phyloP scores from a whole-genome alignment of 1,140 invertebrate genomes.

The Gryon sp. region DNA sequence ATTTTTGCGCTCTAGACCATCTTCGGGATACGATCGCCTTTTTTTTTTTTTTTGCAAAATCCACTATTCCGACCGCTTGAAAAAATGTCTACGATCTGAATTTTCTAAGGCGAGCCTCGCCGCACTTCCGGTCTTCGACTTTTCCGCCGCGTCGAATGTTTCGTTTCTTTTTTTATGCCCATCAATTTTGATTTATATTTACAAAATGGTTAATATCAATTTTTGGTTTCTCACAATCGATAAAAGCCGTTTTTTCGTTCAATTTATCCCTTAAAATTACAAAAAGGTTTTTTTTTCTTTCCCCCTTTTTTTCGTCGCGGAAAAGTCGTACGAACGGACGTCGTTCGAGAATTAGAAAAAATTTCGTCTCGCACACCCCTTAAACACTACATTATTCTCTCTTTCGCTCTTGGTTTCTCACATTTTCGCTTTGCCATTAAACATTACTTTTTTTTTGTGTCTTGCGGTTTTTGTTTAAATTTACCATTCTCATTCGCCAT shows the following conservation, averaged over 20 bases:
- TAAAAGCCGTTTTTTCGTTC: too few relatives aligned
- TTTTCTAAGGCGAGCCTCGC: constrained; percentile 67
- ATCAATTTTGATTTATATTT: constrained; percentile 69
- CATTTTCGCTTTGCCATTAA: too few relatives aligned
- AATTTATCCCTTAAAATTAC: constrained; percentile 25
- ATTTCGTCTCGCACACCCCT: constrained; percentile 47
- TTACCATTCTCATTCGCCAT: constrained; percentile 36
- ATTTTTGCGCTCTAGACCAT: constrained; percentile 35
- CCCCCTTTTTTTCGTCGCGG: constrained; percentile 40
- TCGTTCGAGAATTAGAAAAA: constrained; percentile 55
- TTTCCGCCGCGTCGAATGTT: constrained; percentile 51
- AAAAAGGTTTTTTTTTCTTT: constrained; percentile 14
- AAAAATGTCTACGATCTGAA: constrained; percentile 67
- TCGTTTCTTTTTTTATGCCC: constrained; percentile 50
- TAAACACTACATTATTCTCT: constrained; percentile 58
- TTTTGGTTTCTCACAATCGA: too few relatives aligned
- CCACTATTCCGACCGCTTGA: constrained; percentile 46
- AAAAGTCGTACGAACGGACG: constrained; percentile 60
- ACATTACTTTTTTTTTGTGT: constrained; percentile 56
- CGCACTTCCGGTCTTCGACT: constrained; percentile 59
- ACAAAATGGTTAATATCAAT: constrained; percentile 50
- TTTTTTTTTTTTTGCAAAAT: constrained; percentile 61
- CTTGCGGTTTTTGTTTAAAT: constrained; percentile 18
- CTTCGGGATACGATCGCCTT: constrained; percentile 61
- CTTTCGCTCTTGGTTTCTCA: too few relatives aligned